These are phyloP conservation scores for Azemiops feae DNA, from an alignment of 2,113 vertebrate genomes.

Conservation along the genomic window DNA sequence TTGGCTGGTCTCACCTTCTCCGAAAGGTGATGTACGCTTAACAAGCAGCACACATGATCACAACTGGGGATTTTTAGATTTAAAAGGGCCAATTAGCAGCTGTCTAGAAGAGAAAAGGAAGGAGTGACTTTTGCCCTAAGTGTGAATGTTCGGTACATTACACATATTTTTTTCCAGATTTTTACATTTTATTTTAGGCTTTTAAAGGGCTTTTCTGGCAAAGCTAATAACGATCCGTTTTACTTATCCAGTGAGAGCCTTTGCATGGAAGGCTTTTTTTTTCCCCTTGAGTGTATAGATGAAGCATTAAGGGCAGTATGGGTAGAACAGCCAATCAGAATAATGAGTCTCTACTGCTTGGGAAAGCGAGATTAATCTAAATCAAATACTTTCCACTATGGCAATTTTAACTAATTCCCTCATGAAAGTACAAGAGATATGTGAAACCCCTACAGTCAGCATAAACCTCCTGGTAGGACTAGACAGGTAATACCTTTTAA, in stretches of 20 bases:
- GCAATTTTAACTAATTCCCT: conserved; percentile 76
- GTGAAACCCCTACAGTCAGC: conserved; percentile 64
- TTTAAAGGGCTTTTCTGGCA: conserved; percentile 63
- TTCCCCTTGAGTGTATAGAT: conserved; percentile 46
- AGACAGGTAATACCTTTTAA: conserved; percentile 75
- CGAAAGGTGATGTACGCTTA: background rate
- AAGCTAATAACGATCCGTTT: conserved; percentile 66
- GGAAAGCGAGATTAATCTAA: conserved; percentile 75
- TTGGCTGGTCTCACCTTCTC: background rate
- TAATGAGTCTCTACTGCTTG: conserved; percentile 71
- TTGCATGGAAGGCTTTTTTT: conserved; percentile 53
- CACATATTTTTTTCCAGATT: conserved; percentile 16
- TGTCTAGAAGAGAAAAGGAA: conserved; percentile 10
- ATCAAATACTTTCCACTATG: conserved; percentile 75
- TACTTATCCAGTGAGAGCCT: conserved; percentile 62
- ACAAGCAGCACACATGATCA: background rate
- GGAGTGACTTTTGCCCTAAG: conserved; percentile 4
- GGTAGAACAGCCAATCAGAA: conserved; percentile 67
- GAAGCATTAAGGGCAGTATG: conserved; percentile 59
- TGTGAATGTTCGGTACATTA: background rate
- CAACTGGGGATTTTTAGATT: conserved; percentile 7
- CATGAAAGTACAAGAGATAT: conserved; percentile 70
- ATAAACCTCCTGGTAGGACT: conserved; percentile 65
- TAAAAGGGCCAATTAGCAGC: conserved; percentile 29
- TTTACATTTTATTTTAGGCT: conserved; percentile 36